phyloP scores from a whole-genome alignment of 2,113 vertebrate genomes.

The Heloderma charlesbogerti region DNA sequence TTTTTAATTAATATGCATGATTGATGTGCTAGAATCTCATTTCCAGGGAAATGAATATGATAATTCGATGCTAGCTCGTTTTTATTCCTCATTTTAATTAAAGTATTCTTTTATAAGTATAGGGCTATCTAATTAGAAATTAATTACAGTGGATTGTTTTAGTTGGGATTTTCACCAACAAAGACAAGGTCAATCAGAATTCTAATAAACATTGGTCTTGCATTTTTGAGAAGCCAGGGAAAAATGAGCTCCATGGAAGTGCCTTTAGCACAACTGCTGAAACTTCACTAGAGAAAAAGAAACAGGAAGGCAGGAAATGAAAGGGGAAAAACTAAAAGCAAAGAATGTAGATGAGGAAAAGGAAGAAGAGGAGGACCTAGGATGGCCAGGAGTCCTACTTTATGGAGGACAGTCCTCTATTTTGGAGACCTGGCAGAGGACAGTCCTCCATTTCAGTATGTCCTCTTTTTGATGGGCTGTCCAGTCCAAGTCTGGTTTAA shows the following conservation, averaged over 20 bases:
- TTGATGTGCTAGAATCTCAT: slow-evolving; percentile 44
- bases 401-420: no score
- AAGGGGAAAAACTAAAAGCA: no score
- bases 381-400: no score
- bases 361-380: no score
- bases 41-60: slow-evolving; percentile 57
- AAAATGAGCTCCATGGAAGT: background rate
- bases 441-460: no score
- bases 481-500: no score
- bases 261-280: background rate
- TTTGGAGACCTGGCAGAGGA: no score
- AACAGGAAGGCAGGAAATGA: background rate
- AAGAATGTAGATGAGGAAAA: background rate
- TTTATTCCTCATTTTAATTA: slow-evolving; percentile 60
- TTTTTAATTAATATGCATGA: slow-evolving; percentile 45
- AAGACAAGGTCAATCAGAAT: slow-evolving; percentile 29
- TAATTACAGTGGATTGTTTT: slow-evolving; percentile 54
- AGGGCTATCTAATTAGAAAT: slow-evolving; percentile 51
- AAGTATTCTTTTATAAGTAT: slow-evolving; percentile 39
- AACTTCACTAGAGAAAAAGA: slow-evolving; percentile 1
- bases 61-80: slow-evolving; percentile 41
- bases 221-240: background rate
- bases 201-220: background rate
- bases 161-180: slow-evolving; percentile 41
- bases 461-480: no score